Conservation (phyloP, 2,797 vertebrate genomes). For the Lithobates pipiens region DNA sequence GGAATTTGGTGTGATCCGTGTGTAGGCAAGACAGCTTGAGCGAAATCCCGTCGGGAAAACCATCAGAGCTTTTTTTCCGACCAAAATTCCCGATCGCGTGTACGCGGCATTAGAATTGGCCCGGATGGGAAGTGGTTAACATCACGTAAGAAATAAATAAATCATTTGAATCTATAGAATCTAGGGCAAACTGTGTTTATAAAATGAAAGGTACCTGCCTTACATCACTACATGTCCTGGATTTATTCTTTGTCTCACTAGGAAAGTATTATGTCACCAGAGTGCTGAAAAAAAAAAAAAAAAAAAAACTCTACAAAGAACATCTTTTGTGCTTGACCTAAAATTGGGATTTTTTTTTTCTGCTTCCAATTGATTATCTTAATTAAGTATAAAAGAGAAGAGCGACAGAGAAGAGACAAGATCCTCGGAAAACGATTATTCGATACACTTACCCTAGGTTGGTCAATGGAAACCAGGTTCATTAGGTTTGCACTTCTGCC, state of each 20-base stretch:
- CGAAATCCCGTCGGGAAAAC: too few relatives aligned
- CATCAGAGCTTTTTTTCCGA: too few relatives aligned
- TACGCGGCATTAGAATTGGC: too few relatives aligned
- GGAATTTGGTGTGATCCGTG: too few relatives aligned
- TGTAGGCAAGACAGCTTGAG: too few relatives aligned
- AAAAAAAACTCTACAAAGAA: not conserved
- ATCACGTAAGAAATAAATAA: too few relatives aligned
- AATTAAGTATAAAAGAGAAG: constrained; percentile 24
- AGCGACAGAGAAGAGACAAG: not conserved
- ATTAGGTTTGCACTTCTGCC: constrained; percentile 13
- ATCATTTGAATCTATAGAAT: too few relatives aligned
- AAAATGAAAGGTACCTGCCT: too few relatives aligned
- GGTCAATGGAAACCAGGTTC: not conserved
- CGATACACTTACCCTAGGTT: not conserved
- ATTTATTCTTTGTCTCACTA: not conserved
- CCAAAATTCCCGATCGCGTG: too few relatives aligned
- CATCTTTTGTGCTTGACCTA: constrained; percentile 7
- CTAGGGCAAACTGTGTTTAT: too few relatives aligned
- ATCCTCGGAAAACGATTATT: not conserved
- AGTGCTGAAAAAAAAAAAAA: not conserved
- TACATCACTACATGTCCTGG: not conserved
- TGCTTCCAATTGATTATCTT: constrained; percentile 5
- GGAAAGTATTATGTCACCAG: not conserved
- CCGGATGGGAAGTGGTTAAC: too few relatives aligned
- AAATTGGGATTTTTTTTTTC: not conserved